phyloP scores from a whole-genome alignment of 1,140 invertebrate species.

The Chrysomallon squamiferum region DNA sequence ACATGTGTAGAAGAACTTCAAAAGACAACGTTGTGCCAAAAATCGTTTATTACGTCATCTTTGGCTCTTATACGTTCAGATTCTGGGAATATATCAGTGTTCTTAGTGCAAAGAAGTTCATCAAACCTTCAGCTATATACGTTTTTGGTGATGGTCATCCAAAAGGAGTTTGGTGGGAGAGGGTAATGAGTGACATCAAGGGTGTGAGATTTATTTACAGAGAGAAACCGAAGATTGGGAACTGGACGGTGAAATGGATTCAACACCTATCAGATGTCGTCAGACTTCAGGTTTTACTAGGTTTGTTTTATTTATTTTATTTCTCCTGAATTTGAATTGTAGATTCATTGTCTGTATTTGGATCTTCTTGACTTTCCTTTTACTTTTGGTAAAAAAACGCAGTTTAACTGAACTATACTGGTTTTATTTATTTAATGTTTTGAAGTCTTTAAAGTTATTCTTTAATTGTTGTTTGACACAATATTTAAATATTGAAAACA shows the following conservation, averaged over 20 bases:
- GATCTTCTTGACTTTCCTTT: too few species aligned
- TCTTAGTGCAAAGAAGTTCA: constrained; percentile 16
- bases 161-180: constrained; percentile 18
- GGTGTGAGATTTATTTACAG: constrained; percentile 18
- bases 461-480: too few species aligned
- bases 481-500: too few species aligned
- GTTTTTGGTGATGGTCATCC: constrained; percentile 28
- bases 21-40: constrained; percentile 10
- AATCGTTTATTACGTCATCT: constrained; percentile 30
- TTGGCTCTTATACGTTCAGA: constrained; percentile 21
- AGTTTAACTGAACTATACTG: too few species aligned
- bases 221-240: constrained; percentile 9
- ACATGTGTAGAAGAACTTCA: not conserved
- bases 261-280: constrained; percentile 24
- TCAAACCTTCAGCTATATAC: constrained; percentile 21
- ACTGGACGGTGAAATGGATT: not conserved
- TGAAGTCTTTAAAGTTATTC: too few species aligned
- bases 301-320: not conserved
- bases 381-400: too few species aligned
- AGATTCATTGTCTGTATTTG: too few species aligned
- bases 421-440: too few species aligned
- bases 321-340: too few species aligned
- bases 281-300: constrained; percentile 14
- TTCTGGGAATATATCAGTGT: constrained; percentile 28
- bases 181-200: constrained; percentile 14